phyloP scores from a whole-genome alignment of 2,113 vertebrate species.

The Falco punctatus region DNA sequence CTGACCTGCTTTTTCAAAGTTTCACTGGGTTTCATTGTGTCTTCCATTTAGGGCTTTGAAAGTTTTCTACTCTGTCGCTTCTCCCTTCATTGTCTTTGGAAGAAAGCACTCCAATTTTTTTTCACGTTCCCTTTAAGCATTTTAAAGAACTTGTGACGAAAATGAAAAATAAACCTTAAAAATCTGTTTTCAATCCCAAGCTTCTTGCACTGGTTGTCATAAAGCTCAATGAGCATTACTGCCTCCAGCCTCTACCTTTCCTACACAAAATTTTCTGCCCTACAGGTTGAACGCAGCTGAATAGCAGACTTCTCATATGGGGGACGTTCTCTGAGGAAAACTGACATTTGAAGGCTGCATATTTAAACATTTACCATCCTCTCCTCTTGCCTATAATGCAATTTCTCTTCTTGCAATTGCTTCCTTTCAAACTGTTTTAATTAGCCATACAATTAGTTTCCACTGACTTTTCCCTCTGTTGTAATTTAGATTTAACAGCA shows the following conservation, averaged over 20 bases:
- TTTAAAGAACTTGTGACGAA: slow-evolving; percentile 48
- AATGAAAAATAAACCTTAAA: slow-evolving; percentile 62
- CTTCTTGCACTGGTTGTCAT: slow-evolving; percentile 19
- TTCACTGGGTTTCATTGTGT: background rate
- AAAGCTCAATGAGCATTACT: slow-evolving; percentile 39
- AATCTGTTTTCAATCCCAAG: slow-evolving; percentile 47
- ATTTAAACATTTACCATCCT: slow-evolving; percentile 59
- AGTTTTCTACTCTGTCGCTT: background rate
- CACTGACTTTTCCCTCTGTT: slow-evolving; percentile 41
- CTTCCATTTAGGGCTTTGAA: background rate
- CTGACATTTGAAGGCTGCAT: slow-evolving; percentile 53
- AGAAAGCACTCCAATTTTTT: background rate
- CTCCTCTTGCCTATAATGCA: slow-evolving; percentile 23
- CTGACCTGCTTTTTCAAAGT: background rate
- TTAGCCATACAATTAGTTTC: slow-evolving; percentile 62
- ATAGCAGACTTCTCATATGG: slow-evolving; percentile 27
- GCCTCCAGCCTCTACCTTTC: slow-evolving; percentile 46
- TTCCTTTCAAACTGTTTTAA: slow-evolving; percentile 57
- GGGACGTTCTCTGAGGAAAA: slow-evolving; percentile 55
- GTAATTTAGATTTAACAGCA: slow-evolving; percentile 41
- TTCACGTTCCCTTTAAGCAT: background rate
- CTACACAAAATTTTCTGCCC: slow-evolving; percentile 45
- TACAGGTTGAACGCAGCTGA: background rate
- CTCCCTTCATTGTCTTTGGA: slow-evolving; percentile 21
- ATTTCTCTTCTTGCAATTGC: slow-evolving; percentile 46